A percentile compares a stretch with the other conserved stretches of the same genome.
Conservation (phyloP, 2,888 invertebrate genomes). For the Erannis defoliaria region DNA sequence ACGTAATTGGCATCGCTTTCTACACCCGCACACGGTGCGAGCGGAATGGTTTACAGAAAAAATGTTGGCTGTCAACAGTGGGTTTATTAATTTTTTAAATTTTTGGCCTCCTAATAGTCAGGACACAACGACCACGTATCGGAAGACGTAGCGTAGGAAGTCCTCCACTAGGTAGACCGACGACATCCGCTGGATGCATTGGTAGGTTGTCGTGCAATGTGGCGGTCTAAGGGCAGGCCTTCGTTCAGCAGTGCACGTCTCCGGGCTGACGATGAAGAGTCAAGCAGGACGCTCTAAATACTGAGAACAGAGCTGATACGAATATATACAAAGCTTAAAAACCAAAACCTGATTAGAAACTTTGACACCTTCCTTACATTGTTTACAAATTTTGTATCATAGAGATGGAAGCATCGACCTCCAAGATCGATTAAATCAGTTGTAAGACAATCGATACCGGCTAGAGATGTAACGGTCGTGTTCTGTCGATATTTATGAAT, state of each 20-base stretch:
- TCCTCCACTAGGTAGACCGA: no score
- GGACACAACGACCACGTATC: no score
- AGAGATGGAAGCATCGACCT: slow-evolving; percentile 35
- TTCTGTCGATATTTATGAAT: slow-evolving; percentile 75
- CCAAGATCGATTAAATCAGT: slow-evolving; percentile 61
- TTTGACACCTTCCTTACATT: background rate
- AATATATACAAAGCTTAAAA: background rate
- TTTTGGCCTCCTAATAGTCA: no score
- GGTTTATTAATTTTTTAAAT: no score
- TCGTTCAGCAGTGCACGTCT: no score
- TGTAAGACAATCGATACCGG: slow-evolving; percentile 68
- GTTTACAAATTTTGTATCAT: slow-evolving; percentile 12
- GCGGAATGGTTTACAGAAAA: background rate
- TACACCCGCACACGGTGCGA: slow-evolving; percentile 36
- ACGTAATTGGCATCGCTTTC: slow-evolving; percentile 47
- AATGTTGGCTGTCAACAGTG: background rate
- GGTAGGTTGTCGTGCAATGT: no score
- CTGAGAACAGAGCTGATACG: no score
- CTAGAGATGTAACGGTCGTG: slow-evolving; percentile 74
- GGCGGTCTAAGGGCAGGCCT: no score
- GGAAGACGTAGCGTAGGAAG: no score
- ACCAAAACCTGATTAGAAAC: background rate
- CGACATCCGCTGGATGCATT: no score
- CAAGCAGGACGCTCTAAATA: no score
- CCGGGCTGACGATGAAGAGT: no score